A percentile compares a stretch with the other conserved stretches of the same genome.
Conservation (phyloP, 2,888 invertebrate genomes). For the Hyppa rectilinea region DNA sequence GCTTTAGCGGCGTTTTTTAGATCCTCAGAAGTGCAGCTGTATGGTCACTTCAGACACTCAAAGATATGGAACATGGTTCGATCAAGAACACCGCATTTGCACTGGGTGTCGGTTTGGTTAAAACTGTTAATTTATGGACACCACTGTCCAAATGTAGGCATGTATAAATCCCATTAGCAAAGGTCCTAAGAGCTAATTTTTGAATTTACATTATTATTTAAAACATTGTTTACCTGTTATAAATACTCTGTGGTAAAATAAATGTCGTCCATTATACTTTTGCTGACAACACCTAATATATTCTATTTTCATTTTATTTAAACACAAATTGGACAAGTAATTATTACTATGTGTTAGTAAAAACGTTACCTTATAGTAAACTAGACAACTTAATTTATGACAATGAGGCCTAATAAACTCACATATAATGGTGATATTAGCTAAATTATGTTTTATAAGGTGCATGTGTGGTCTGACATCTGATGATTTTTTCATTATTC, state of each 20-base stretch:
- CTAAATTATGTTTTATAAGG: background rate
- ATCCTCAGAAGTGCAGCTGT: no score
- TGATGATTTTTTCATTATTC: background rate
- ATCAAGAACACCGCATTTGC: no score
- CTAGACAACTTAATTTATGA: conserved; percentile 1
- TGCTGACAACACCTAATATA: no score
- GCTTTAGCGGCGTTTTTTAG: no score
- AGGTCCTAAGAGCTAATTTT: background rate
- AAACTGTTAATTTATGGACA: no score
- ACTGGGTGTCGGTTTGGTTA: no score
- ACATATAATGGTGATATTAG: conserved; percentile 15
- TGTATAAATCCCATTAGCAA: background rate
- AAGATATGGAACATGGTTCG: no score
- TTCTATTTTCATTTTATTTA: background rate
- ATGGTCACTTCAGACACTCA: no score
- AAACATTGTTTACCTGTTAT: no score
- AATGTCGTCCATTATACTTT: background rate
- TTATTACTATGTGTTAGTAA: background rate
- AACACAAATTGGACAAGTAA: background rate
- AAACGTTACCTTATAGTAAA: background rate
- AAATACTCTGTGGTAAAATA: background rate
- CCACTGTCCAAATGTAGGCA: background rate
- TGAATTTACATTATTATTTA: background rate
- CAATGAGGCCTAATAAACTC: conserved; percentile 32
- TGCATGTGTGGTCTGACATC: background rate